Percentiles rank a stretch among this genome's conserved stretches.
Evolutionary conservation across 2,888 invertebrate species (phyloP).

Genomic region (Agelastica alni): DNA sequence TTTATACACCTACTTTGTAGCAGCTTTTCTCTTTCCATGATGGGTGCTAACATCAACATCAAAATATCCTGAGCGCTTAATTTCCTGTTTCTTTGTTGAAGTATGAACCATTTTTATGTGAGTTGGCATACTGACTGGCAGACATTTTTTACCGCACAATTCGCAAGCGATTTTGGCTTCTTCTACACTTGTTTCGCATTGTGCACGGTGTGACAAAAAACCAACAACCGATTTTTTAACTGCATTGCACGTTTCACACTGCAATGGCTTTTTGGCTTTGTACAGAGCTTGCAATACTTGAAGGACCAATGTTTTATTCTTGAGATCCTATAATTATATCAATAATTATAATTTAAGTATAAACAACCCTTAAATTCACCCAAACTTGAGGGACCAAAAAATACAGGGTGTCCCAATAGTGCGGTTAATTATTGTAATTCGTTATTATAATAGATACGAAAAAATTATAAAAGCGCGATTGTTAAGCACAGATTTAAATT

Average conservation of each 20-base stretch:
- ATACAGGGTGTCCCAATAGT: no score
- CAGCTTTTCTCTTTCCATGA: constrained; percentile 34
- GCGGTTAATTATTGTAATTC: no score
- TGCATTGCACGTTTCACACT: constrained; percentile 61
- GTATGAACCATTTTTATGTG: constrained; percentile 57
- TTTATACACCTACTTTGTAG: constrained; percentile 37
- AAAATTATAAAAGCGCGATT: no score
- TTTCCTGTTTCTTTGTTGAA: background rate
- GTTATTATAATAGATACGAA: no score
- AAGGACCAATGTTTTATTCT: constrained; percentile 57
- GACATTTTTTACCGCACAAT: constrained; percentile 60
- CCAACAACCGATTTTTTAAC: constrained; percentile 62
- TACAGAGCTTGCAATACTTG: constrained; percentile 58
- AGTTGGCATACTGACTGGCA: constrained; percentile 63
- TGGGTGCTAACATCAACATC: constrained; percentile 8
- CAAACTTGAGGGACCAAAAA: no score
- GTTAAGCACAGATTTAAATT: no score
- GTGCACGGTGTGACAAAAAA: constrained; percentile 64
- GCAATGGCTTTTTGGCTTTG: constrained; percentile 54
- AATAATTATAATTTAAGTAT: no score
- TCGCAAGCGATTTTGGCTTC: constrained; percentile 61
- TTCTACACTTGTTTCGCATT: constrained; percentile 64
- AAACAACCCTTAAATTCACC: no score
- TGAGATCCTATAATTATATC: constrained; percentile 58
- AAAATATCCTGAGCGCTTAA: constrained; percentile 13